These are phyloP conservation scores for Cerceris rybyensis DNA, from an alignment of 2,888 invertebrate species.

Conservation along the genomic window DNA sequence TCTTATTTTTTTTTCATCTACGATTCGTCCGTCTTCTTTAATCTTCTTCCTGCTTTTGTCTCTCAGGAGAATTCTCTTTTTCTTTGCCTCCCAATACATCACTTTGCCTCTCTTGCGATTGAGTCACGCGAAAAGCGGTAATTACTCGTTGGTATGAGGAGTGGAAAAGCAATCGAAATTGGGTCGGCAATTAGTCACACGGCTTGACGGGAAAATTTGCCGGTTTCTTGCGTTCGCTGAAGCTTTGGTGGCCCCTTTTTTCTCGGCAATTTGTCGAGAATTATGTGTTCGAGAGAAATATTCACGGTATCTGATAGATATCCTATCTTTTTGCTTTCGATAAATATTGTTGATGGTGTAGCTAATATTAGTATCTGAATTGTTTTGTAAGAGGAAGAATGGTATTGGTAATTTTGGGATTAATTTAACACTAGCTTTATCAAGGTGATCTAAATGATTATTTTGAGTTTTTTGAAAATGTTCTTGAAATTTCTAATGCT, in stretches of 20 bases:
- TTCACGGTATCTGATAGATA: too few relatives aligned
- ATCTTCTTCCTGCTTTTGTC: not conserved
- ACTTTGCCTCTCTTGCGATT: slow-evolving; percentile 3
- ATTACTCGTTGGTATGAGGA: not conserved
- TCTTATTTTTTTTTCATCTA: too few relatives aligned
- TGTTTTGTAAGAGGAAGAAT: too few relatives aligned
- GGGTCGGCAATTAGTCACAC: slow-evolving; percentile 2
- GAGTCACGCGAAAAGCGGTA: not conserved
- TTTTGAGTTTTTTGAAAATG: too few relatives aligned
- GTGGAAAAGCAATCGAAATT: not conserved
- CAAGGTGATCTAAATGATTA: too few relatives aligned
- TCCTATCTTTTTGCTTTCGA: too few relatives aligned
- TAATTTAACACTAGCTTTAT: too few relatives aligned
- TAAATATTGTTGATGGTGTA: too few relatives aligned
- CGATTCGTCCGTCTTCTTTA: not conserved
- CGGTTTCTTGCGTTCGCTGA: not conserved
- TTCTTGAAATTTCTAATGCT: too few relatives aligned
- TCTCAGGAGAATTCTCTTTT: slow-evolving; percentile 3
- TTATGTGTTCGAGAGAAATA: too few relatives aligned
- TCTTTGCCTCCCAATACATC: not conserved
- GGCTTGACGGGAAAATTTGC: slow-evolving; percentile 1
- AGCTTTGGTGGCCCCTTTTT: not conserved
- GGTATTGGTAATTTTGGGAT: too few relatives aligned
- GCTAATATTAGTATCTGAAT: too few relatives aligned
- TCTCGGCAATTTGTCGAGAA: not conserved